Conservation (phyloP, 2,888 invertebrate species). For the Ormyrus rosae region DNA sequence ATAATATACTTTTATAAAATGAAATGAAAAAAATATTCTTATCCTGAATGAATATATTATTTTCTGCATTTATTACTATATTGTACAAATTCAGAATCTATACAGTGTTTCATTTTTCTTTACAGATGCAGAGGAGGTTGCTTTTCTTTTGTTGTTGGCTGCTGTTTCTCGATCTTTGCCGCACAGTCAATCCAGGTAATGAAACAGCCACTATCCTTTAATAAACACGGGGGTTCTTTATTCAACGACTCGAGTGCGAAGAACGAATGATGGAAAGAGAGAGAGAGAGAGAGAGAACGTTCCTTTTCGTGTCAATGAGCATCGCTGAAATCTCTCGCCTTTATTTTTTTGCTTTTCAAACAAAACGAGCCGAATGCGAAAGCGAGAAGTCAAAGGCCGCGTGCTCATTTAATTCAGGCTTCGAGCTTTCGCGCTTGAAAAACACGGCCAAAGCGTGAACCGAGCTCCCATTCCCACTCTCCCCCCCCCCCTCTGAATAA, state of each 20-base stretch:
- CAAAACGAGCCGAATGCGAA: neutral
- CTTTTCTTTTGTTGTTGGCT: slow-evolving; percentile 73
- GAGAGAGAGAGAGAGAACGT: neutral
- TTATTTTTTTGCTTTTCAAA: slow-evolving; percentile 1
- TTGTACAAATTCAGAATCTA: neutral
- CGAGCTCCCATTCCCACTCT: too few species aligned
- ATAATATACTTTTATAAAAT: too few species aligned
- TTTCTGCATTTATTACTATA: too few species aligned
- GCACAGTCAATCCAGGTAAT: slow-evolving; percentile 75
- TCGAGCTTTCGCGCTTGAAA: slow-evolving; percentile 23
- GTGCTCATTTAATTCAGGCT: slow-evolving; percentile 45
- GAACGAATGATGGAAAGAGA: neutral
- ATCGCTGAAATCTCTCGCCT: slow-evolving; percentile 21
- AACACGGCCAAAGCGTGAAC: slow-evolving; percentile 9
- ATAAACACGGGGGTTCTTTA: slow-evolving; percentile 29
- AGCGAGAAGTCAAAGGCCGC: slow-evolving; percentile 26
- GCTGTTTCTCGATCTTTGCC: slow-evolving; percentile 74
- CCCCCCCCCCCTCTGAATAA: slow-evolving; percentile 24
- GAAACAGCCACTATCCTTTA: slow-evolving; percentile 31
- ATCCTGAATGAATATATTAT: too few species aligned
- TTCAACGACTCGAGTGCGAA: neutral
- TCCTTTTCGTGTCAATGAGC: slow-evolving; percentile 36
- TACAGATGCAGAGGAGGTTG: slow-evolving; percentile 75
- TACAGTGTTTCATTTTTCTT: slow-evolving; percentile 54
- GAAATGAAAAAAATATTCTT: too few species aligned